Percentiles rank a stretch among this genome's conserved stretches.
phyloP scores from a whole-genome alignment of 2,888 invertebrate species.

The Lochmaea capreae region DNA sequence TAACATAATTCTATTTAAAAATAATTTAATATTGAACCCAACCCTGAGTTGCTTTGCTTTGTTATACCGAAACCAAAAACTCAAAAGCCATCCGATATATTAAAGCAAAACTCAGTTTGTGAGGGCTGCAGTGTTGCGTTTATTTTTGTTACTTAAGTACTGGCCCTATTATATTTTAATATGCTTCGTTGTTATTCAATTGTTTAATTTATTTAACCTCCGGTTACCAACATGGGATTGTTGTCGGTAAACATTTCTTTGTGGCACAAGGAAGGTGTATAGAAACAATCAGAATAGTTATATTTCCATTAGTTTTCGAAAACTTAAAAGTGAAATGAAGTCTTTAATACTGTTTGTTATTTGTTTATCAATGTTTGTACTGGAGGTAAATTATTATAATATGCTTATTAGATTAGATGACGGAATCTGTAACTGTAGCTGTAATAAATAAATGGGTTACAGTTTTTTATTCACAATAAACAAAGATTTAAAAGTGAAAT shows the following conservation, averaged over 20 bases:
- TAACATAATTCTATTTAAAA: no score
- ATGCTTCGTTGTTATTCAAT: constrained; percentile 2
- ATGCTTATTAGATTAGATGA: no score
- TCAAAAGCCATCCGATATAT: no score
- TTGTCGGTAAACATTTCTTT: neutral
- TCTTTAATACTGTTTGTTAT: neutral
- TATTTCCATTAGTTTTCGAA: neutral
- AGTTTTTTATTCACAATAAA: no score
- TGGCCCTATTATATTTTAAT: neutral
- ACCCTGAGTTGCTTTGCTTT: no score
- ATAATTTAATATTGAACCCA: no score
- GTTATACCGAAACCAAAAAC: no score
- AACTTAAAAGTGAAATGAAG: neutral
- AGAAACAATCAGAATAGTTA: neutral
- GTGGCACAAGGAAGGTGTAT: neutral
- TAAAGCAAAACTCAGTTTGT: no score
- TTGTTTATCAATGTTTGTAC: neutral
- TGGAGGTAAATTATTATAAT: neutral
- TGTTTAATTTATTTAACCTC: constrained; percentile 11
- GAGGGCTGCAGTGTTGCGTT: no score
- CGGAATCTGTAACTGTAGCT: no score
- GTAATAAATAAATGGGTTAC: no score
- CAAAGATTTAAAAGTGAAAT: no score
- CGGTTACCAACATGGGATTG: neutral
- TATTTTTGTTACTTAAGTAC: neutral